These are phyloP conservation scores for Abramis brama DNA, from an alignment of 2,113 vertebrate species.

Conservation along the genomic window DNA sequence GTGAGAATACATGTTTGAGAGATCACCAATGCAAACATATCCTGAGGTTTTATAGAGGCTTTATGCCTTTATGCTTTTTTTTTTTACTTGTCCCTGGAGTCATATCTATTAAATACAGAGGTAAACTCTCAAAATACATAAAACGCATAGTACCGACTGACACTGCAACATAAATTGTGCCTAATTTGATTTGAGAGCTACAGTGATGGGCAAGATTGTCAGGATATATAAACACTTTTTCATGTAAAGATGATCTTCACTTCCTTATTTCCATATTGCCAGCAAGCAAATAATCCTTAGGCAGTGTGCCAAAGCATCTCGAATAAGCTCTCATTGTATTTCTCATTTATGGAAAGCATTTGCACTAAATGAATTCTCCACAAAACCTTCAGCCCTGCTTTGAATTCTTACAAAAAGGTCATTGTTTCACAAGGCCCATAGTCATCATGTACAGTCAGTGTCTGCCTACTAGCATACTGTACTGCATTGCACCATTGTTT, in stretches of 20 bases:
- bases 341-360: conserved; percentile 2
- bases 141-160: neutral
- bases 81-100: neutral
- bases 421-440: conserved; percentile 28
- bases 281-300: neutral
- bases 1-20: neutral
- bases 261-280: neutral
- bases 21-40: neutral
- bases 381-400: neutral
- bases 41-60: neutral
- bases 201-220: neutral
- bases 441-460: neutral
- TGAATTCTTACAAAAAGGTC: conserved; percentile 6
- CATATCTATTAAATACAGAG: neutral
- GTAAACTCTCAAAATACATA: neutral
- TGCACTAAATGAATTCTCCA: conserved; percentile 5
- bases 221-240: neutral
- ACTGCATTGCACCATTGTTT: conserved; percentile 25
- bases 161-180: neutral
- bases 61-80: neutral
- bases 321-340: conserved; percentile 36
- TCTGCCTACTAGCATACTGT: conserved; percentile 8
- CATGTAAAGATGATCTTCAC: neutral
- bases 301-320: conserved; percentile 24
- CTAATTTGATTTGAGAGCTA: neutral